phyloP scores from a whole-genome alignment of 2,888 invertebrate genomes.

The Orchestes rusci region DNA sequence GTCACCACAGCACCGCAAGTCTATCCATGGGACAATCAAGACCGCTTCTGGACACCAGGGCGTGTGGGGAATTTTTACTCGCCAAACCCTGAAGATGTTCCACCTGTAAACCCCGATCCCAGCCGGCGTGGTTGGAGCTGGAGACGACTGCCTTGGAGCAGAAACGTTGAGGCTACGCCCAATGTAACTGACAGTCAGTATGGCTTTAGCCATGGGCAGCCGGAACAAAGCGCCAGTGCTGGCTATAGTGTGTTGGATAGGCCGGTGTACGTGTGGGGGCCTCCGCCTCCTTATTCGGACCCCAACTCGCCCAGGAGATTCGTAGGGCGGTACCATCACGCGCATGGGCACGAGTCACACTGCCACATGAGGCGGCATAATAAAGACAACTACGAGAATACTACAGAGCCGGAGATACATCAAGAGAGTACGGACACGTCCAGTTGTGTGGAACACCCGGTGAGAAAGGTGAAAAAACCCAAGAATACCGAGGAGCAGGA shows the following conservation, averaged over 20 bases:
- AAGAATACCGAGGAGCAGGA: slow-evolving; percentile 33
- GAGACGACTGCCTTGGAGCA: slow-evolving; percentile 64
- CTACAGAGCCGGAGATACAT: slow-evolving; percentile 43
- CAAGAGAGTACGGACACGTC: slow-evolving; percentile 46
- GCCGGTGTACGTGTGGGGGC: slow-evolving; percentile 66
- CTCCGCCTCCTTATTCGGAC: slow-evolving; percentile 82
- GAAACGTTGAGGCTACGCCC: slow-evolving; percentile 54
- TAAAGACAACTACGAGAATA: slow-evolving; percentile 52
- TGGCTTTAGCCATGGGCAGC: slow-evolving; percentile 57
- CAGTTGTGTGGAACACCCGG: slow-evolving; percentile 46
- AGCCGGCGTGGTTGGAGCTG: slow-evolving; percentile 37
- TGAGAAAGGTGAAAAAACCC: slow-evolving; percentile 51
- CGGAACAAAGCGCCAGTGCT: slow-evolving; percentile 41
- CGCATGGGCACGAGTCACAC: slow-evolving; percentile 42
- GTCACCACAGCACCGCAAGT: slow-evolving; percentile 49
- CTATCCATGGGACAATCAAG: slow-evolving; percentile 54
- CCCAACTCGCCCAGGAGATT: slow-evolving; percentile 61
- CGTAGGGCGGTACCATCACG: slow-evolving; percentile 40
- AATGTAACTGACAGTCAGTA: slow-evolving; percentile 77
- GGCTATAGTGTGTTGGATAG: slow-evolving; percentile 53
- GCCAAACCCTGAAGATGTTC: slow-evolving; percentile 61
- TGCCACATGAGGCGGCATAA: slow-evolving; percentile 43
- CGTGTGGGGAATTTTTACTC: slow-evolving; percentile 76
- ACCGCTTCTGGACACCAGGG: slow-evolving; percentile 55
- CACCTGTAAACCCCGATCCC: slow-evolving; percentile 31